These are phyloP conservation scores for Heliconius congener DNA, from an alignment of 1,140 invertebrate genomes.

Conservation along the genomic window DNA sequence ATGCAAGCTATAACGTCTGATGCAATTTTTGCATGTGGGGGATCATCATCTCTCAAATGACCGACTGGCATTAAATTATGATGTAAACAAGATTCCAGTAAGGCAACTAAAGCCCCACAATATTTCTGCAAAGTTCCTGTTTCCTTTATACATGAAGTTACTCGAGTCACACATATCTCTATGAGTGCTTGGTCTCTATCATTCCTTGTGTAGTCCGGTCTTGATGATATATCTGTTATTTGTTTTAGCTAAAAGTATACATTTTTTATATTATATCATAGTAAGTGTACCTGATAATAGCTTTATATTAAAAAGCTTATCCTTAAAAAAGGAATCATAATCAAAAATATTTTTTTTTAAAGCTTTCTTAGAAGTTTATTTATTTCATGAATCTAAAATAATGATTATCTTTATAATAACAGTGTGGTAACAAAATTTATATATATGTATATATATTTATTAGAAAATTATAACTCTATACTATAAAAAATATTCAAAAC, in stretches of 20 bases:
- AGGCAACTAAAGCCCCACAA: slow-evolving; percentile 89
- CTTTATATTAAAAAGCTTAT: too few relatives aligned
- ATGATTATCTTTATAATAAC: too few relatives aligned
- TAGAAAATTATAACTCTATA: too few relatives aligned
- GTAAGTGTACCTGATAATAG: too few relatives aligned
- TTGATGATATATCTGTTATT: slow-evolving; percentile 90
- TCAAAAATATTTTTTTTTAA: too few relatives aligned
- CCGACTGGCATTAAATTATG: slow-evolving; percentile 90
- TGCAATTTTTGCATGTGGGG: slow-evolving; percentile 97
- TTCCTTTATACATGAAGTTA: slow-evolving; percentile 94
- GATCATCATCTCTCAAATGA: slow-evolving; percentile 89
- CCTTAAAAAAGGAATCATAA: too few relatives aligned
- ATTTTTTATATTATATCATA: neutral
- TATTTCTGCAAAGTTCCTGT: slow-evolving; percentile 93
- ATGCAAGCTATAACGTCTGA: slow-evolving; percentile 96
- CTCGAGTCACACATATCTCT: slow-evolving; percentile 94
- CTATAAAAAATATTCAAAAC: too few relatives aligned
- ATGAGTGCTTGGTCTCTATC: slow-evolving; percentile 96
- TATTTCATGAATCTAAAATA: too few relatives aligned
- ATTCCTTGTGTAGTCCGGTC: slow-evolving; percentile 90
- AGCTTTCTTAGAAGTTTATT: too few relatives aligned
- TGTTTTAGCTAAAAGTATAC: slow-evolving; percentile 82
- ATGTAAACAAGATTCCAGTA: slow-evolving; percentile 93
- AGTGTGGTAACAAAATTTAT: too few relatives aligned
- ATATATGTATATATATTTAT: too few relatives aligned